phyloP scores from a whole-genome alignment of 2,113 vertebrate species.

The Sclerurus mexicanus region DNA sequence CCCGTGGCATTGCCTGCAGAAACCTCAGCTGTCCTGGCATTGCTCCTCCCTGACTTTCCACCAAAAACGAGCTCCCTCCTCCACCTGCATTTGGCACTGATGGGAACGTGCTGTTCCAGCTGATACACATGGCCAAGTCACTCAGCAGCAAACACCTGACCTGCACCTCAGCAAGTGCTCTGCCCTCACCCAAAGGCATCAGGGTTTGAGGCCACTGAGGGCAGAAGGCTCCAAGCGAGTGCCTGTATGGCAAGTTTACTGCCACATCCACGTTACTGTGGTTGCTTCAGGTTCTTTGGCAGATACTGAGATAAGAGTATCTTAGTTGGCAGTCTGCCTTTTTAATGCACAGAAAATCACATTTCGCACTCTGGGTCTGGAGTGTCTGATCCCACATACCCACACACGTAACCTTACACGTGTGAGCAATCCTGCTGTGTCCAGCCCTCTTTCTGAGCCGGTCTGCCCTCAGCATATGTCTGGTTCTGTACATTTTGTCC shows the following conservation, averaged over 20 bases:
- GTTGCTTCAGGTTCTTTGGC: background rate
- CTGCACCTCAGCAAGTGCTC: background rate
- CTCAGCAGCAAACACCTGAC: background rate
- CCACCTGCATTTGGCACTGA: fast-evolving
- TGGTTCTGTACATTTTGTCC: background rate
- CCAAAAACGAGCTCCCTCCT: background rate
- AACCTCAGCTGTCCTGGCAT: fast-evolving
- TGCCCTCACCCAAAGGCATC: fast-evolving
- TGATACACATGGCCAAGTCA: background rate
- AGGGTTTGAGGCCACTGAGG: background rate
- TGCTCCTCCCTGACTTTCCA: background rate
- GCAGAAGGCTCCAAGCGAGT: background rate
- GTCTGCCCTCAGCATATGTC: background rate
- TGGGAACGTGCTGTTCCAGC: background rate
- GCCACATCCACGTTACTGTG: background rate
- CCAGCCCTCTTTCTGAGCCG: background rate
- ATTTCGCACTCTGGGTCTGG: background rate
- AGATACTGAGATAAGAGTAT: background rate
- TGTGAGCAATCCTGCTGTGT: fast-evolving
- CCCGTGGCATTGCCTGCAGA: background rate
- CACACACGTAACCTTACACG: background rate
- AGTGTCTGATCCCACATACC: background rate
- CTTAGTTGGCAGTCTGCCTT: background rate
- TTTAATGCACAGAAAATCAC: background rate
- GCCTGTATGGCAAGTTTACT: background rate